Evolutionary conservation across 2,797 vertebrate species (phyloP), one percentile per base, ranked within the genome.

Genomic region (Ammospiza maritima): DNA sequence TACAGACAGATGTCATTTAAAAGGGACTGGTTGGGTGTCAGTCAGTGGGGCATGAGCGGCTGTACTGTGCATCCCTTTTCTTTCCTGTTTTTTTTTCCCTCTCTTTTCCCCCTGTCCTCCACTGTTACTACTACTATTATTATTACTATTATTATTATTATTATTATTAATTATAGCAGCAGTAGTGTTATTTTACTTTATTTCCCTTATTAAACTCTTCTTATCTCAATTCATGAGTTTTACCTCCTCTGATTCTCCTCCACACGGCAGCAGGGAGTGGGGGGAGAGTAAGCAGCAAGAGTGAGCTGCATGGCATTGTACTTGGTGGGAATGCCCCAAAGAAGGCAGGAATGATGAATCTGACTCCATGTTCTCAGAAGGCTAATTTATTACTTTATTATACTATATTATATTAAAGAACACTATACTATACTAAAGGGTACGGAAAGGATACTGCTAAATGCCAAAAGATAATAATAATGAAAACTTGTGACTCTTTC

Each of bases 111-210:
- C 9, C 6, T 13, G 4, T 47, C 18, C 30, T 30, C 18, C 9
- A n/a, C 13, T 62, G 10, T 19, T 34, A 17, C 10, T 74, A 56
- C 2, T 40, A n/a, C 10, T 27, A 51, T 2, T 36, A 36, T 36
- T 36, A 36, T 36, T 36, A 36, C 10, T 29, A 22, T 2, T 65
- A 29, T 1, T 47, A 30, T 4, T 23, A 25, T 3, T 36, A 29
- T 6, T 65, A 29, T 1, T 23, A 34, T 4, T 36, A 29, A 4
- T n/a, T 8, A 10, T 19, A n/a, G 2, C 10, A 51, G 4, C 34
- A 47, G 6, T 53, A 64, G 13, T n/a, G 22, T 12, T 60, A 42
- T 56, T 64, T 83, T 48, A 48, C 12, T 42, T 42, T 51, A 30
- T 57, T 64, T 77, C 42, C 14, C 16, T 83, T 53, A 53, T 40